These are phyloP conservation scores for Synergus gifuensis DNA, from an alignment of 2,888 invertebrate genomes.

Conservation along the genomic window DNA sequence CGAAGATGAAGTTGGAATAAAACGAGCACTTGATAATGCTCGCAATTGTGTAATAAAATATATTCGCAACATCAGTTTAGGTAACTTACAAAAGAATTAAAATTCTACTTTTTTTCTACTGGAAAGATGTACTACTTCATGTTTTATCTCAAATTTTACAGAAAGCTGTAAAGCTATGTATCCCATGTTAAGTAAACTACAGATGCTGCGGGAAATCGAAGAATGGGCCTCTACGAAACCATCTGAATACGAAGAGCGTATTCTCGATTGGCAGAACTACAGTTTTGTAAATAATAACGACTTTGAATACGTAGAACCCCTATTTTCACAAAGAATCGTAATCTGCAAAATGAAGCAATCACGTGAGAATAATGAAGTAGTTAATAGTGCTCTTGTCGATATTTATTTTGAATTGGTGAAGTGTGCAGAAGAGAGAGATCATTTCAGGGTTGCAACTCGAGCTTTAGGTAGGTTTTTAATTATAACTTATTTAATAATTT, in stretches of 20 bases:
- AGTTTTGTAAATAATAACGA: conserved; percentile 81
- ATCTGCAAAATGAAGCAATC: conserved; percentile 80
- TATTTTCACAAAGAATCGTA: conserved; percentile 84
- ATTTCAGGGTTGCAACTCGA: conserved; percentile 67
- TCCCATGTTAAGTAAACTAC: conserved; percentile 83
- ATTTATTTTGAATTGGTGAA: conserved; percentile 72
- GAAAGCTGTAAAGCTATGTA: conserved; percentile 89
- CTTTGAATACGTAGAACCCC: conserved; percentile 85
- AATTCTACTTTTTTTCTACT: neutral
- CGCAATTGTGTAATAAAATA: conserved; percentile 80
- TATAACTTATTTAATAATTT: neutral
- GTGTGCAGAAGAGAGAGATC: conserved; percentile 72
- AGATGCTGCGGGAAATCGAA: conserved; percentile 86
- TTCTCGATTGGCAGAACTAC: conserved; percentile 82
- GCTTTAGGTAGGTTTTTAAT: conserved; percentile 63
- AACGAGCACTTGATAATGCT: conserved; percentile 81
- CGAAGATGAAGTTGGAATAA: conserved; percentile 78
- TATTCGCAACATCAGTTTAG: conserved; percentile 83
- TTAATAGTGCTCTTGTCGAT: conserved; percentile 71
- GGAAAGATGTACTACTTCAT: neutral
- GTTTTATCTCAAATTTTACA: conserved; percentile 42
- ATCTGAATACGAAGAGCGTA: conserved; percentile 72
- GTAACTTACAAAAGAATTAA: conserved; percentile 40
- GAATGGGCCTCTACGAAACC: conserved; percentile 76
- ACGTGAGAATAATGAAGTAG: conserved; percentile 70